Evolutionary conservation across 2,113 vertebrate genomes (phyloP).

Genomic region (Melanostigma gelatinosum): DNA sequence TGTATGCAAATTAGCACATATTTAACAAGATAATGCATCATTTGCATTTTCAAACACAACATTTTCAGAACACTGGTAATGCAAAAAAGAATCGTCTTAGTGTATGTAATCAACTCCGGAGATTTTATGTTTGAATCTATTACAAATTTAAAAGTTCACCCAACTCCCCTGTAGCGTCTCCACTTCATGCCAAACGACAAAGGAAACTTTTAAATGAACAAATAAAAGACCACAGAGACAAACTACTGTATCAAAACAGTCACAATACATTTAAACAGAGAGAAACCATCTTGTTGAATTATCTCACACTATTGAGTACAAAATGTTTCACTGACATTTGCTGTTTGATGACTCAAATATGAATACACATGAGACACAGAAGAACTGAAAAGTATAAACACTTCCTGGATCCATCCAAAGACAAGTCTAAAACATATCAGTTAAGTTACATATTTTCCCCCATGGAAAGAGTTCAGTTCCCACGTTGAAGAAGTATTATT

Average conservation of each 20-base stretch:
- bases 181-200: neutral
- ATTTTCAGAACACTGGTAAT: neutral
- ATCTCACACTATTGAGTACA: slow-evolving; percentile 60
- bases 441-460: slow-evolving; percentile 74
- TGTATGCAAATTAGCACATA: neutral
- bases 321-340: slow-evolving; percentile 65
- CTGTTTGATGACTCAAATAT: slow-evolving; percentile 66
- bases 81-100: neutral
- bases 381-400: slow-evolving; percentile 53
- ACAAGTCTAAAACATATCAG: slow-evolving; percentile 56
- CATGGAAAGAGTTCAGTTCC: slow-evolving; percentile 66
- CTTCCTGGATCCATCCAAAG: slow-evolving; percentile 58
- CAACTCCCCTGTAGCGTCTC: neutral
- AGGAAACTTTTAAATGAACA: neutral
- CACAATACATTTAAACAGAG: slow-evolving; percentile 64
- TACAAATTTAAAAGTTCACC: neutral
- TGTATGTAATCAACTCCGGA: neutral
- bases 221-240: slow-evolving; percentile 55
- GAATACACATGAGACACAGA: slow-evolving; percentile 55
- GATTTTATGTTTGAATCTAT: neutral
- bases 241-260: slow-evolving; percentile 56
- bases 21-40: neutral
- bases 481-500: slow-evolving; percentile 76
- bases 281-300: slow-evolving; percentile 39
- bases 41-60: neutral